These are phyloP conservation scores for Athetis lepigone DNA, from an alignment of 2,888 invertebrate species.

Conservation along the genomic window DNA sequence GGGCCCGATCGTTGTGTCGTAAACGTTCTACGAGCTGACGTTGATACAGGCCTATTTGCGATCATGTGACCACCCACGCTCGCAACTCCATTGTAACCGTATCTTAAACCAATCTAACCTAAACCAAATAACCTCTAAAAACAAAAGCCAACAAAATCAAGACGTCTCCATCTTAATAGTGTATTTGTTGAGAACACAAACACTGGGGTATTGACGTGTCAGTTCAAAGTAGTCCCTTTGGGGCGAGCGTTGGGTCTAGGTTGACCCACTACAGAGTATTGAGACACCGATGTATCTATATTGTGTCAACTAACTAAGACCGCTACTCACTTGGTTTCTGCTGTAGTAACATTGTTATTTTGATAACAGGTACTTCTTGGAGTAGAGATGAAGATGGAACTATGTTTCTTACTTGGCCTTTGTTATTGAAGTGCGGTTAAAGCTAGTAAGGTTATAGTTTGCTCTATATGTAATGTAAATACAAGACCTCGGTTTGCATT, in stretches of 20 bases:
- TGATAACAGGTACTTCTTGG: background rate
- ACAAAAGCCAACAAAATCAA: conserved; percentile 14
- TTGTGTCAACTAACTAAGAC: conserved; percentile 55
- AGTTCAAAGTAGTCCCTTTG: conserved; percentile 51
- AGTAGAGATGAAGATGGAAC: background rate
- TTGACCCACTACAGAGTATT: conserved; percentile 45
- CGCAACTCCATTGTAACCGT: too few species aligned
- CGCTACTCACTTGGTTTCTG: conserved; percentile 33
- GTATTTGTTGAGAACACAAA: conserved; percentile 33
- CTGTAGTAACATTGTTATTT: conserved; percentile 14
- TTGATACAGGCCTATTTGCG: too few species aligned
- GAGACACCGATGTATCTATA: conserved; percentile 51
- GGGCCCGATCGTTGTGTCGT: too few species aligned
- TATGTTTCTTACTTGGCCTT: too few species aligned
- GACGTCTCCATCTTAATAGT: conserved; percentile 23
- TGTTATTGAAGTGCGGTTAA: too few species aligned
- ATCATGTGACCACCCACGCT: too few species aligned
- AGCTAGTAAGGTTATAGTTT: too few species aligned
- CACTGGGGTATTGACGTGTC: conserved; percentile 45
- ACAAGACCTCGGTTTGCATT: too few species aligned
- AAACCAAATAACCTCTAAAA: background rate
- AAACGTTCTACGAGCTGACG: too few species aligned
- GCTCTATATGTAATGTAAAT: too few species aligned
- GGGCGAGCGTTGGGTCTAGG: conserved; percentile 28
- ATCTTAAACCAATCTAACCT: too few species aligned